Conservation (phyloP, 1,140 invertebrate species). For the Drosophila mayri region DNA sequence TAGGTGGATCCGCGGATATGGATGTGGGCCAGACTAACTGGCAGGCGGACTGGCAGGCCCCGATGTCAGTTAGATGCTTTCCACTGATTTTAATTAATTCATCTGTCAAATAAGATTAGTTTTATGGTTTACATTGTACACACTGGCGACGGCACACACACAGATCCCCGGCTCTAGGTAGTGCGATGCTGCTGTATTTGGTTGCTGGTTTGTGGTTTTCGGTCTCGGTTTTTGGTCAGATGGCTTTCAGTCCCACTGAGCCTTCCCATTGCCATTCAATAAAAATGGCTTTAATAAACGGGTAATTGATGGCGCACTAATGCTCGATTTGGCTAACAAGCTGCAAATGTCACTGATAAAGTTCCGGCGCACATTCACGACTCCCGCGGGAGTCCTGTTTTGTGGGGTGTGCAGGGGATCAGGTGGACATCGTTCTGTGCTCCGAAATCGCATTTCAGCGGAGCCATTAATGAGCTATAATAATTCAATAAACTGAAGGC, state of each 20-base stretch:
- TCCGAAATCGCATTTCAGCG: constrained; percentile 64
- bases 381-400: constrained; percentile 22
- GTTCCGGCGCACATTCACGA: background rate
- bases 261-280: constrained; percentile 16
- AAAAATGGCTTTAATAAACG: constrained; percentile 44
- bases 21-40: constrained; percentile 31
- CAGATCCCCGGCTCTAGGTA: background rate
- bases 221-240: constrained; percentile 21
- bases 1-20: constrained; percentile 43
- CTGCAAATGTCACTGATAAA: constrained; percentile 61
- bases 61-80: constrained; percentile 75
- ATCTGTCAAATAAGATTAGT: constrained; percentile 84
- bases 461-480: constrained; percentile 76
- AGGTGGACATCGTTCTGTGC: constrained; percentile 8
- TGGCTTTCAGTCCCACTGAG: background rate
- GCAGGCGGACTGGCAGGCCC: constrained; percentile 33
- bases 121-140: constrained; percentile 77
- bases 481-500: constrained; percentile 80
- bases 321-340: constrained; percentile 61
- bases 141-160: constrained; percentile 4
- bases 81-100: constrained; percentile 83
- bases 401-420: background rate
- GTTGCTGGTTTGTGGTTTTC: constrained; percentile 49
- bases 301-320: constrained; percentile 51
- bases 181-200: constrained; percentile 37